phyloP scores from a whole-genome alignment of 1,140 invertebrate genomes.

The Pseudomyrmex gracilis region DNA sequence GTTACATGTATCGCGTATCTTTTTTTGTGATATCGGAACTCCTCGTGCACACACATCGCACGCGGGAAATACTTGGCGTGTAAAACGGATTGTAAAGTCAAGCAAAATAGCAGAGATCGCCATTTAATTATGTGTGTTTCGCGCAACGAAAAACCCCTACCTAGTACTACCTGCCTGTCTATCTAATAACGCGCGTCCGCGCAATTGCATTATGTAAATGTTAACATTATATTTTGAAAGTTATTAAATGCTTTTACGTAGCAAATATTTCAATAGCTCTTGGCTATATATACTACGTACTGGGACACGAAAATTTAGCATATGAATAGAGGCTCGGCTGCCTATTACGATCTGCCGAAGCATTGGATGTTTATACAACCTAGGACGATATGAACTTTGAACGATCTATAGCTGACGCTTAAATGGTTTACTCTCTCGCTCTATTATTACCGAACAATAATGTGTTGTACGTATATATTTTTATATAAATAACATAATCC shows the following conservation, averaged over 20 bases:
- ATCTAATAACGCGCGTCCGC: no score
- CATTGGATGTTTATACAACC: slow-evolving; percentile 29
- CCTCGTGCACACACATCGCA: no score
- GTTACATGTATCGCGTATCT: no score
- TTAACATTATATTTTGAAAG: neutral
- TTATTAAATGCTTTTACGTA: slow-evolving; percentile 34
- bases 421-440: neutral
- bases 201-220: no score
- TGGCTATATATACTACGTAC: neutral
- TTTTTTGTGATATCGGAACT: no score
- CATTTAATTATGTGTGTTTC: no score
- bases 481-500: slow-evolving; percentile 17
- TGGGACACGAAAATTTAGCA: slow-evolving; percentile 36
- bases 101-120: no score
- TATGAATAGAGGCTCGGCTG: slow-evolving; percentile 4
- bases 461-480: neutral
- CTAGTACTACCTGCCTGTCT: no score
- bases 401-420: no score
- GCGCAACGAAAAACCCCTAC: no score
- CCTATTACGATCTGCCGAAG: slow-evolving; percentile 45
- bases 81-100: no score
- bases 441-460: slow-evolving; percentile 47
- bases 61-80: no score
- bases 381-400: slow-evolving; percentile 42
- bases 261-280: slow-evolving; percentile 24